Percentiles rank a stretch among this genome's conserved stretches.
Conservation (phyloP, 2,113 vertebrate species). For the Tupaia tana region DNA sequence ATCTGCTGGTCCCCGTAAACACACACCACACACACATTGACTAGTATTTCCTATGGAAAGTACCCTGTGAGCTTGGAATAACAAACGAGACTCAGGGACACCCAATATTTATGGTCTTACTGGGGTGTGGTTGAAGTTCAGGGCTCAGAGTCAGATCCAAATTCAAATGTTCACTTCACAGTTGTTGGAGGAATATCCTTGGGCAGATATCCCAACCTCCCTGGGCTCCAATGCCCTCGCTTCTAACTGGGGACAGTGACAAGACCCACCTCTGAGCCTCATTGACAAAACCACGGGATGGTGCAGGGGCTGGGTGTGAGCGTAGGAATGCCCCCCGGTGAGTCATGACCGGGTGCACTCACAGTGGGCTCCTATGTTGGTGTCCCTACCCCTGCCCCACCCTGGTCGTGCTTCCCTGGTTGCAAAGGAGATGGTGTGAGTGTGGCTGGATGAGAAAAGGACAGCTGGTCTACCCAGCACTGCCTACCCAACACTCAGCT, state of each 20-base stretch:
- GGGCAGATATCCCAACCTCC: not conserved
- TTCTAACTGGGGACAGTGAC: not conserved
- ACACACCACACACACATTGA: too few relatives aligned
- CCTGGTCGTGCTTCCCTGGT: not conserved
- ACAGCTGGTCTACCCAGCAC: too few relatives aligned
- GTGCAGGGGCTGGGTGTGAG: fast-evolving
- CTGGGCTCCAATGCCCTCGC: not conserved
- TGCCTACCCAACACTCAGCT: too few relatives aligned
- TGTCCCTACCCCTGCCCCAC: not conserved
- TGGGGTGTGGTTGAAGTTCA: not conserved
- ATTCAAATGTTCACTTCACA: not conserved
- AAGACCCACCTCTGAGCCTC: too few relatives aligned
- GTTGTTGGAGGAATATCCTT: not conserved
- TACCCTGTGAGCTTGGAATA: not conserved
- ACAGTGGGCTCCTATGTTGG: not conserved
- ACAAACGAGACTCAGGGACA: not conserved
- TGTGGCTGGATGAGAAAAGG: not conserved
- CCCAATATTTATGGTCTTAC: not conserved
- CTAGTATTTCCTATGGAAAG: fast-evolving
- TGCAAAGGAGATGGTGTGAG: too few relatives aligned
- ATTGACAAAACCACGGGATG: not conserved
- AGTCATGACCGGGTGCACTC: fast-evolving
- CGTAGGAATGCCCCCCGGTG: fast-evolving
- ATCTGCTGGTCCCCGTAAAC: too few relatives aligned
- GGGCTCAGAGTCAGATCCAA: not conserved